Base-by-base conservation (phyloP, 2,888 invertebrate species). In the Trachelus stipa region DNA sequence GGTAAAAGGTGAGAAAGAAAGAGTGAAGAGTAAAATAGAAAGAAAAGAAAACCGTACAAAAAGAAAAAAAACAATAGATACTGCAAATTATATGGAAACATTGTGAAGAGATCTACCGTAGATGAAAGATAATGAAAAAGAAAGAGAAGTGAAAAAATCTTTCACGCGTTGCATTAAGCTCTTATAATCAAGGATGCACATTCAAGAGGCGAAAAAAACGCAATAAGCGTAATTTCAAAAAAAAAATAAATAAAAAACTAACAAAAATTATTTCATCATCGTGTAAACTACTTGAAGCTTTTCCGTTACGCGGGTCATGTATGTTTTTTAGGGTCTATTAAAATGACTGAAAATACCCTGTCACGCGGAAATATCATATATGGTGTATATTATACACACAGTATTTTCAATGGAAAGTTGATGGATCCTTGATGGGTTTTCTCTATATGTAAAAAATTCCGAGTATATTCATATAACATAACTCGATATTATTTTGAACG, bases 131-230 rank as follows among this genome's bases (percentile, higher is more conserved):
- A 56, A 56, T 6, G 56, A 56, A 68, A 77, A 68, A 77, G 30
- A 74, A 37, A 71, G 30, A 35, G 33, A 82, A 84, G 79, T 79
- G 81, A 80, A 85, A 68, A 33, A 69, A 37, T 74, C 37, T 69
- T 56, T 31, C 9, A 68, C 23, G 74, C 81, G 85, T 82, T 82
- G 83, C 78, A 78, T 77, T 74, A 87, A 87, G 85, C 85, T 86
- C 82, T 82, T 85, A 85, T 83, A 84, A 81, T 81, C 73, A 78
- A 83, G 79, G 77, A 77, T 85, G 84, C 85, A 84, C 85, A 84
- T 85, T 84, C 84, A 84, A 85, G 84, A 85, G 84, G 56, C 56
- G 56, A 56, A 56, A 56, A 23, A 56, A 56, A 56, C 56, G 56
- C 23, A 56, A 56, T 9, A 56, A 56, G 56, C 56, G 56, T 56